A percentile compares a stretch with the other conserved stretches of the same genome.
Evolutionary conservation across 2,797 vertebrate species (phyloP).

Genomic region (Phataginus tetradactyla): DNA sequence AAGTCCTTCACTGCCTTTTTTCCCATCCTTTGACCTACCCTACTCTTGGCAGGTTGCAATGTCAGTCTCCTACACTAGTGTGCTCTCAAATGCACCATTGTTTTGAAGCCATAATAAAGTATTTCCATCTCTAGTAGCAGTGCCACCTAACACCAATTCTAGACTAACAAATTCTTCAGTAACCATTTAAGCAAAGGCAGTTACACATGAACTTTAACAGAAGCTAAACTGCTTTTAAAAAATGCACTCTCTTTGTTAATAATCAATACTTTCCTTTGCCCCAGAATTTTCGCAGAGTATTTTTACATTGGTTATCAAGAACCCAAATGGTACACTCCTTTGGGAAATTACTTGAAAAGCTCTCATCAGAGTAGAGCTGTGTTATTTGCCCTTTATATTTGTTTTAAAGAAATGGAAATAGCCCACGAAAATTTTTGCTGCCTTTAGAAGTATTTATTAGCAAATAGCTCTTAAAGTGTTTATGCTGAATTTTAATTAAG

Average conservation of each 20-base stretch:
- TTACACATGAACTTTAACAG: not conserved
- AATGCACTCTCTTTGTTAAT: not conserved
- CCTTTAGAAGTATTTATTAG: not conserved
- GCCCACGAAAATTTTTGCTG: slow-evolving; percentile 6
- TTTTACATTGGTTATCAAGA: slow-evolving; percentile 11
- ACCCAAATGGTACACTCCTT: not conserved
- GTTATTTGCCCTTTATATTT: slow-evolving; percentile 30
- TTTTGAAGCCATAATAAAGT: not conserved
- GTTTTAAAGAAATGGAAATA: slow-evolving; percentile 38
- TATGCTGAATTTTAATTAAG: slow-evolving; percentile 35
- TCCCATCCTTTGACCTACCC: not conserved
- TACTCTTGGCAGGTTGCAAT: not conserved
- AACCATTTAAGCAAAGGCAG: slow-evolving; percentile 4
- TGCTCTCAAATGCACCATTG: not conserved
- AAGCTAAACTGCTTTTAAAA: slow-evolving; percentile 34
- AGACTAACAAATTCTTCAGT: slow-evolving; percentile 9
- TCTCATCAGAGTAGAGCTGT: not conserved
- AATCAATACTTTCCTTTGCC: not conserved
- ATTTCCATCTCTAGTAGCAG: not conserved
- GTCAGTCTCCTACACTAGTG: not conserved
- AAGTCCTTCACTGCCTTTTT: not conserved
- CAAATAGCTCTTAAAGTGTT: not conserved
- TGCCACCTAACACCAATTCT: not conserved
- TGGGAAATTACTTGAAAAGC: slow-evolving; percentile 42
- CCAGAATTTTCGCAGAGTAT: slow-evolving; percentile 24